A percentile compares a stretch with the other conserved stretches of the same genome.
Conservation (phyloP, 2,797 vertebrate species). For the Hemibagrus guttatus region DNA sequence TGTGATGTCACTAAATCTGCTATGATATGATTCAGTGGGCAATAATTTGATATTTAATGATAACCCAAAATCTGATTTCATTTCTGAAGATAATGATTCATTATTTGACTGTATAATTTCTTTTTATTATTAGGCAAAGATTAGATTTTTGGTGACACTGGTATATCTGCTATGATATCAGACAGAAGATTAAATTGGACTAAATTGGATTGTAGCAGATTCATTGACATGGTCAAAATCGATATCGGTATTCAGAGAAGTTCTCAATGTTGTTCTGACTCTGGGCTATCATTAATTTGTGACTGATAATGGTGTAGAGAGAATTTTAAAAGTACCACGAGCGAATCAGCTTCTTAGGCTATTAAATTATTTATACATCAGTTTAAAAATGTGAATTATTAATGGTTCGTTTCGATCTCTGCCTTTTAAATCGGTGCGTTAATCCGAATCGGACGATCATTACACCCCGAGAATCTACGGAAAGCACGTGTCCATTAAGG, state of each 20-base stretch:
- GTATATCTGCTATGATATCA: neutral
- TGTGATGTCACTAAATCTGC: too few relatives aligned
- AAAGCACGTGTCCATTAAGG: neutral
- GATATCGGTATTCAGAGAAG: too few relatives aligned
- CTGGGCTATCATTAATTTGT: neutral
- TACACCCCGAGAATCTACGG: neutral
- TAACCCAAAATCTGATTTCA: neutral
- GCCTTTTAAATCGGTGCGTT: neutral
- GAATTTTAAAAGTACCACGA: neutral
- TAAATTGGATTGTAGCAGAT: too few relatives aligned
- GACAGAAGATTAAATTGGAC: too few relatives aligned
- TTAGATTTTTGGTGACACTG: neutral
- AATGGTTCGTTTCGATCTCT: neutral
- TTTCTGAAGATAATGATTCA: neutral
- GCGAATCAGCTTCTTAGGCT: neutral
- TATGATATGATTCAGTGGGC: too few relatives aligned
- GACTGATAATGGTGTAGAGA: neutral
- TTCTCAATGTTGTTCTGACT: neutral
- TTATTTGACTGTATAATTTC: too few relatives aligned
- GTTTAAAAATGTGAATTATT: constrained; percentile 17
- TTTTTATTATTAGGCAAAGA: too few relatives aligned
- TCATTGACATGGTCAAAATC: too few relatives aligned
- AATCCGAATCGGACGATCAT: neutral
- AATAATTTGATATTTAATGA: neutral
- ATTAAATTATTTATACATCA: constrained; percentile 15